phyloP scores from a whole-genome alignment of 2,888 invertebrate species.

The Drosophila kambysellisi region DNA sequence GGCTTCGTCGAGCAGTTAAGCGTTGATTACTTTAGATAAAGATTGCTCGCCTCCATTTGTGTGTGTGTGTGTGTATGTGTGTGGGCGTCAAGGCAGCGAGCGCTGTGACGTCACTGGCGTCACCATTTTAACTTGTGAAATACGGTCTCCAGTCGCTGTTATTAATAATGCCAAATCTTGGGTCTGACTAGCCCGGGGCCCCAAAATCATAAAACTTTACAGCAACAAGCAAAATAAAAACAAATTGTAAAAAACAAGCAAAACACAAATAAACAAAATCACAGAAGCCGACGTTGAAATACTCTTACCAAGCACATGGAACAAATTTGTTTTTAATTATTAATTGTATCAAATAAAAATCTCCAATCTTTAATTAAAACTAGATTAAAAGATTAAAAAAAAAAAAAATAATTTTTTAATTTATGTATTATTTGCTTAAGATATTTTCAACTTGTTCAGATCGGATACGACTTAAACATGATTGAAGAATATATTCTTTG shows the following conservation, averaged over 20 bases:
- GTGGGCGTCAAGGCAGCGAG: constrained; percentile 38
- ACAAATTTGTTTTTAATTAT: background rate
- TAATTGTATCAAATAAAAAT: background rate
- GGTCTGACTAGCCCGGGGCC: constrained; percentile 29
- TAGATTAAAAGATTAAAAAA: background rate
- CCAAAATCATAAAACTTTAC: constrained; percentile 47
- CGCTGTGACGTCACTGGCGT: constrained; percentile 61
- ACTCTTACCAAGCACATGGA: background rate
- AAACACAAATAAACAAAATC: constrained; percentile 2
- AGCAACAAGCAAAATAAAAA: constrained; percentile 26
- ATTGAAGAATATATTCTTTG: background rate
- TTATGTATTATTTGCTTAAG: background rate
- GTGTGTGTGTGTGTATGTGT: background rate
- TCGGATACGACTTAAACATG: background rate
- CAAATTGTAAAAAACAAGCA: constrained; percentile 3
- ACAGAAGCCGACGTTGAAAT: constrained; percentile 1
- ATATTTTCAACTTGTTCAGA: background rate
- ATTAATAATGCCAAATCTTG: constrained; percentile 67
- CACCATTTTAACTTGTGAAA: constrained; percentile 46
- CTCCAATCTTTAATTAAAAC: background rate
- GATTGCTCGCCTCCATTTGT: background rate
- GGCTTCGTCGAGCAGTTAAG: constrained; percentile 47
- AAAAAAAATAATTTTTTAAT: background rate
- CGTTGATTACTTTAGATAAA: constrained; percentile 64
- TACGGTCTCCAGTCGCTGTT: constrained; percentile 41